Conservation (phyloP, 2,797 vertebrate genomes). For the Gymnodraco acuticeps region DNA sequence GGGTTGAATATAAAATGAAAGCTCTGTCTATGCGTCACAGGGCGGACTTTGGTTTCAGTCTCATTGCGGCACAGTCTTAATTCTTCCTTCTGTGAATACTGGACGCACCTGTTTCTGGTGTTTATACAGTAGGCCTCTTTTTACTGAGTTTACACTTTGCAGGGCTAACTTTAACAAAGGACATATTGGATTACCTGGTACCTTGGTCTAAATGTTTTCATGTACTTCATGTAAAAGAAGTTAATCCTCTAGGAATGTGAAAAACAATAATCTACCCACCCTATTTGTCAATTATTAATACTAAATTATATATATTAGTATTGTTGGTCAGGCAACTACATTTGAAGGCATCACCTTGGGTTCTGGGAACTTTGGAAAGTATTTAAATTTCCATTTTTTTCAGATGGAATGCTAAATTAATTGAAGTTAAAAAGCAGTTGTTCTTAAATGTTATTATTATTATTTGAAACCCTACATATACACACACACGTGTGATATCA, state of each 20-base stretch:
- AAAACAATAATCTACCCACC: background rate
- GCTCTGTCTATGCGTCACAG: conserved; percentile 23
- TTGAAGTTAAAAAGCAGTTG: too few relatives aligned
- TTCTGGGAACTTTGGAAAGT: too few relatives aligned
- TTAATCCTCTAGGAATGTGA: conserved; percentile 12
- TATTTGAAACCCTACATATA: too few relatives aligned
- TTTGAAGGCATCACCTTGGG: too few relatives aligned
- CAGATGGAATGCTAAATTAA: too few relatives aligned
- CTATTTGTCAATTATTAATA: too few relatives aligned
- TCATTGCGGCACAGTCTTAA: background rate
- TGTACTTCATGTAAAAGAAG: background rate
- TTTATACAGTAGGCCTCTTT: background rate
- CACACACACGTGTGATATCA: too few relatives aligned
- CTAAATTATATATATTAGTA: too few relatives aligned
- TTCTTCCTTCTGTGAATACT: conserved; percentile 33
- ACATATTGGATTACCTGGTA: conserved; percentile 26
- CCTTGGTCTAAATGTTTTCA: background rate
- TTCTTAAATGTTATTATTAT: too few relatives aligned
- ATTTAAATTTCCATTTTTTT: too few relatives aligned
- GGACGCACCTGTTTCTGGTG: conserved; percentile 73
- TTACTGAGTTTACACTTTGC: conserved; percentile 11
- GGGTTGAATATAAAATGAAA: background rate
- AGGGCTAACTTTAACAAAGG: conserved; percentile 3
- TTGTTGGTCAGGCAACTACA: background rate
- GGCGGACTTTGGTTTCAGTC: conserved; percentile 49